Percentiles rank a stretch among this genome's conserved stretches.
Conservation (phyloP, 2,888 invertebrate species). For the Hesperia comma region DNA sequence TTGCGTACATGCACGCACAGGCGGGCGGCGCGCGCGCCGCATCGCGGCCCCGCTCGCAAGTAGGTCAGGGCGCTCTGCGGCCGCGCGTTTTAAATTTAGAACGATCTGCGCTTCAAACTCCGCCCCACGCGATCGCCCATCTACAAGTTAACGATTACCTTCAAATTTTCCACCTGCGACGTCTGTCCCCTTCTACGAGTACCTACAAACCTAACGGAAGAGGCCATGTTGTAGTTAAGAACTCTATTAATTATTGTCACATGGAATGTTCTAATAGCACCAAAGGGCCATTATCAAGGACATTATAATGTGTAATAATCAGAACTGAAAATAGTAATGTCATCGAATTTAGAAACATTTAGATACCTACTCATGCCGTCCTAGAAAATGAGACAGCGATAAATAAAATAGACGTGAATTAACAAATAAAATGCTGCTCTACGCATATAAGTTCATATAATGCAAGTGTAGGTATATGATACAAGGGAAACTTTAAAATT, state of each 20-base stretch:
- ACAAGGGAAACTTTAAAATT: no score
- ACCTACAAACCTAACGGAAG: neutral
- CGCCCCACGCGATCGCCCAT: conserved; percentile 74
- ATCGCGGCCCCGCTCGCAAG: conserved; percentile 82
- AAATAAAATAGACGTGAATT: no score
- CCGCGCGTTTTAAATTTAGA: conserved; percentile 83
- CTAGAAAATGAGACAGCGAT: no score
- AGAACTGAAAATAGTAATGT: neutral
- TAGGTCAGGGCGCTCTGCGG: conserved; percentile 83
- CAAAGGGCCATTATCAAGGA: conserved; percentile 6
- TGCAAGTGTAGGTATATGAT: no score
- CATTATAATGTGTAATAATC: conserved; percentile 4
- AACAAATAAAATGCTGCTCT: no score
- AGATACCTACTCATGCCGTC: no score
- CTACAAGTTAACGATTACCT: conserved; percentile 67
- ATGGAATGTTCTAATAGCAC: no score
- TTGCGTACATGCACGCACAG: conserved; percentile 65
- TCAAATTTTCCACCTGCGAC: conserved; percentile 54
- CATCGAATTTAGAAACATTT: neutral
- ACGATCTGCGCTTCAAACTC: conserved; percentile 80
- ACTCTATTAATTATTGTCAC: conserved; percentile 4
- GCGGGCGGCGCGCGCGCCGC: conserved; percentile 75
- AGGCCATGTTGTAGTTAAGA: neutral
- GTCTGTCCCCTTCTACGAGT: conserved; percentile 8
- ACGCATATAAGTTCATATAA: no score